phyloP scores from a whole-genome alignment of 1,140 invertebrate genomes.

The Anastrepha obliqua region DNA sequence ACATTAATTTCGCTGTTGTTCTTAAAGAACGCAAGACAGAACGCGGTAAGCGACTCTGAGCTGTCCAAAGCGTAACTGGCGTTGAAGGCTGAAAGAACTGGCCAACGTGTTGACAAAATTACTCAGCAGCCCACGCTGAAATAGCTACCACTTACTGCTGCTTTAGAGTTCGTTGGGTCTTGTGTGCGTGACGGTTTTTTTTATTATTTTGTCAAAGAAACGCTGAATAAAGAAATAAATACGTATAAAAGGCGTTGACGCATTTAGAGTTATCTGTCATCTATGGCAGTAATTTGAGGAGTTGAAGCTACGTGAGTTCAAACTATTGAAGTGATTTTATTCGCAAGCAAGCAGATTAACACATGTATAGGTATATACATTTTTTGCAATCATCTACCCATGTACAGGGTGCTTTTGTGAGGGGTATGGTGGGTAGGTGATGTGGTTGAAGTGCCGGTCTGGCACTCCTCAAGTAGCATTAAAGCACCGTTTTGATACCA shows the following conservation, averaged over 20 bases:
- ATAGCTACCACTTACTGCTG: neutral
- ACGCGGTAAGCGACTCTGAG: neutral
- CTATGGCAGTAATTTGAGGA: constrained; percentile 35
- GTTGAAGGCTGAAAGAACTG: neutral
- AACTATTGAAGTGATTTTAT: neutral
- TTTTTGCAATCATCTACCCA: neutral
- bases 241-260: constrained; percentile 38
- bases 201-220: neutral
- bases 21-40: neutral
- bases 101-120: constrained; percentile 35
- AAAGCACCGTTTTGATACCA: no score
- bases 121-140: constrained; percentile 36
- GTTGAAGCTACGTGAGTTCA: constrained; percentile 12
- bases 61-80: neutral
- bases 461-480: no score
- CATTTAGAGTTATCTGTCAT: constrained; percentile 43
- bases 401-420: neutral
- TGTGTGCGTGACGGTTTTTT: no score
- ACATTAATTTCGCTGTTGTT: neutral
- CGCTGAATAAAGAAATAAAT: neutral
- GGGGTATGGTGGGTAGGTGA: no score
- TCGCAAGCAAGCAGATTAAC: neutral
- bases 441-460: no score
- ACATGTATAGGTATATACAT: neutral
- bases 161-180: neutral